A percentile compares a stretch with the other conserved stretches of the same genome.
These are phyloP conservation scores for Myiotriccus ornatus DNA, from an alignment of 2,797 vertebrate species.

Conservation along the genomic window DNA sequence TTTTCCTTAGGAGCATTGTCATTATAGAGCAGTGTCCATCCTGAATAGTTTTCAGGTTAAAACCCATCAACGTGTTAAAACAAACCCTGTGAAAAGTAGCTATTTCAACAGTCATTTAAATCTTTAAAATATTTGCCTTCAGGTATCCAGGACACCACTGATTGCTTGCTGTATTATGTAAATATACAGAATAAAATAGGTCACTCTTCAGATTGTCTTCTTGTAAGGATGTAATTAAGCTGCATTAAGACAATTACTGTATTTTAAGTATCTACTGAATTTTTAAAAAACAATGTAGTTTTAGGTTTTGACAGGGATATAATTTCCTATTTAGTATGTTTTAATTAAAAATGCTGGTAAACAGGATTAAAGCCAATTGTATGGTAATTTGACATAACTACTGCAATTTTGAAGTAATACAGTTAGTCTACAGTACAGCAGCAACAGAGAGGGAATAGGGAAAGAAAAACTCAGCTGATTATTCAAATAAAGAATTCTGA, in stretches of 20 bases:
- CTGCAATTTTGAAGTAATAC: neutral
- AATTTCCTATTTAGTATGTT: constrained; percentile 41
- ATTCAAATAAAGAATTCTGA: neutral
- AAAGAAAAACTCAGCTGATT: neutral
- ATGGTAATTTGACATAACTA: neutral
- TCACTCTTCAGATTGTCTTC: constrained; percentile 51
- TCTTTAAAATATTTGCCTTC: constrained; percentile 50
- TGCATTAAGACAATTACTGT: constrained; percentile 56
- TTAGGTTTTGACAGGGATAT: constrained; percentile 18
- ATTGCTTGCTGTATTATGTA: constrained; percentile 56
- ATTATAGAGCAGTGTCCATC: neutral
- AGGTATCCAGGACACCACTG: neutral
- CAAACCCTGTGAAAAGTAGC: constrained; percentile 5
- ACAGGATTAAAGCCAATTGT: constrained; percentile 28
- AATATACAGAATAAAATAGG: constrained; percentile 61
- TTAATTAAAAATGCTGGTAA: constrained; percentile 44
- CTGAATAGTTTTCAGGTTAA: constrained; percentile 23
- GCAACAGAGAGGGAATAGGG: neutral
- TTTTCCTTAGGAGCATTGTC: constrained; percentile 26
- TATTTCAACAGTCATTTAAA: constrained; percentile 52
- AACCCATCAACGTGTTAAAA: constrained; percentile 27
- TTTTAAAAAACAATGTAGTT: constrained; percentile 12
- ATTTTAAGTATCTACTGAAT: constrained; percentile 18
- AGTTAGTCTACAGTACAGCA: neutral
- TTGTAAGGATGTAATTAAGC: constrained; percentile 48